These are phyloP conservation scores for Saguinus midas DNA, from an alignment of 2,113 vertebrate species.

Conservation along the genomic window DNA sequence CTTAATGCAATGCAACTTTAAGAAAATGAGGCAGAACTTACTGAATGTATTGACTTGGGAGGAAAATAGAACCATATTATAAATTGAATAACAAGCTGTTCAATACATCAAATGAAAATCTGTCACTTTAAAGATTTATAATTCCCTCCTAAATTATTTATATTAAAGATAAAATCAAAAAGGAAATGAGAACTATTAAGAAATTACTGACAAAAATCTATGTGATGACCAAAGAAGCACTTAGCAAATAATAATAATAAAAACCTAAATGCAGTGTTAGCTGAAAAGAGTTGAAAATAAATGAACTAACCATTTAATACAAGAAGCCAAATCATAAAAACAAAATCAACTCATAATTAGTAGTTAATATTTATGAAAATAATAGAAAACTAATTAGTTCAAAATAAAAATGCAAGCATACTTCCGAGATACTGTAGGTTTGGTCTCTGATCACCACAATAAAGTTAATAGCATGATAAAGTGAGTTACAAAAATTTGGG, in stretches of 20 bases:
- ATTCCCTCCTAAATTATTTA: not conserved
- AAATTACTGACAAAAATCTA: not conserved
- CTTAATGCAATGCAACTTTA: not conserved
- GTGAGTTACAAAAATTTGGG: too few relatives aligned
- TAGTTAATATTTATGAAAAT: not conserved
- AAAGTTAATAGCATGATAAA: too few relatives aligned
- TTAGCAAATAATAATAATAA: not conserved
- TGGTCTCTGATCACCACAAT: too few relatives aligned
- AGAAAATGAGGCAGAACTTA: not conserved
- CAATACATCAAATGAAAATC: not conserved
- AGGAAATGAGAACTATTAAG: not conserved
- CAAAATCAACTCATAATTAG: constrained; percentile 20
- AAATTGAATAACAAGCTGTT: not conserved
- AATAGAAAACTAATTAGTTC: not conserved
- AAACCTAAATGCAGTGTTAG: not conserved
- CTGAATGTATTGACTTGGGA: not conserved
- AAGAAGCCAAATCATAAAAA: not conserved
- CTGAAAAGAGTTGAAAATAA: not conserved
- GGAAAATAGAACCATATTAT: not conserved
- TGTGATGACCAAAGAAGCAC: not conserved
- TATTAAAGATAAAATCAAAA: constrained; percentile 4
- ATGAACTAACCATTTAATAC: not conserved
- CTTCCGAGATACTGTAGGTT: too few relatives aligned
- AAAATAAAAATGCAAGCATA: not conserved
- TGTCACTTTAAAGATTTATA: constrained; percentile 23